These are phyloP conservation scores for Athalia cordata DNA, from an alignment of 2,888 invertebrate species.

Conservation along the genomic window DNA sequence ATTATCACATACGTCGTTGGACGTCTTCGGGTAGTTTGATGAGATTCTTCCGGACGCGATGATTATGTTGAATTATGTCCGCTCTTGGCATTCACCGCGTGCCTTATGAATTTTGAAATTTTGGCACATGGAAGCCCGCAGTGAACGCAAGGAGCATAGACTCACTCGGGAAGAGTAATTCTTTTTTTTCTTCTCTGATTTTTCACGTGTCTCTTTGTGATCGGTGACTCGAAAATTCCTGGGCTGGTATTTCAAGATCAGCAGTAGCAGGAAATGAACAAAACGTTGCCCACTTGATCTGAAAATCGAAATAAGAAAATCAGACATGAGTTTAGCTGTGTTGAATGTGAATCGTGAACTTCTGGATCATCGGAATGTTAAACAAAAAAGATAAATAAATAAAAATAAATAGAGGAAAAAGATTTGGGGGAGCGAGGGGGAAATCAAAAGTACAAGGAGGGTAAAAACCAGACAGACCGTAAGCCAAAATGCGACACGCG, in stretches of 20 bases:
- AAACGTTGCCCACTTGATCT: neutral
- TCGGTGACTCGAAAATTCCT: neutral
- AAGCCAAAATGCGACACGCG: neutral
- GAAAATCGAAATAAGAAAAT: too few species aligned
- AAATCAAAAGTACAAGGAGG: neutral
- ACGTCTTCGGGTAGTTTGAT: neutral
- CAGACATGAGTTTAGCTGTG: too few species aligned
- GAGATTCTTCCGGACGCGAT: neutral
- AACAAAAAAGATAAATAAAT: neutral
- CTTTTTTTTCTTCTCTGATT: slow-evolving; percentile 40
- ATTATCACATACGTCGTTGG: slow-evolving; percentile 9
- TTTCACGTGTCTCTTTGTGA: neutral
- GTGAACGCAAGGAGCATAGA: slow-evolving; percentile 93
- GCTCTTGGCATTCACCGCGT: slow-evolving; percentile 99
- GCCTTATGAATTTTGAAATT: slow-evolving; percentile 90
- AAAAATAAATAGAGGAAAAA: neutral
- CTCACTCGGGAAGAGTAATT: slow-evolving; percentile 60
- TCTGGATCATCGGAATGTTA: neutral
- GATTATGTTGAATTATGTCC: slow-evolving; percentile 78
- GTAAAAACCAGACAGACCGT: neutral
- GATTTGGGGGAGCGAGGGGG: neutral
- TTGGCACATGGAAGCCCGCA: slow-evolving; percentile 93
- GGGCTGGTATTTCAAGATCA: neutral
- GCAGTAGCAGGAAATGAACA: slow-evolving; percentile 17
- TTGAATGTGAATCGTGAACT: too few species aligned